Evolutionary conservation across 1,140 invertebrate genomes (phyloP), one percentile per base, ranked within the genome.

Genomic region (Eupeodes corollae): DNA sequence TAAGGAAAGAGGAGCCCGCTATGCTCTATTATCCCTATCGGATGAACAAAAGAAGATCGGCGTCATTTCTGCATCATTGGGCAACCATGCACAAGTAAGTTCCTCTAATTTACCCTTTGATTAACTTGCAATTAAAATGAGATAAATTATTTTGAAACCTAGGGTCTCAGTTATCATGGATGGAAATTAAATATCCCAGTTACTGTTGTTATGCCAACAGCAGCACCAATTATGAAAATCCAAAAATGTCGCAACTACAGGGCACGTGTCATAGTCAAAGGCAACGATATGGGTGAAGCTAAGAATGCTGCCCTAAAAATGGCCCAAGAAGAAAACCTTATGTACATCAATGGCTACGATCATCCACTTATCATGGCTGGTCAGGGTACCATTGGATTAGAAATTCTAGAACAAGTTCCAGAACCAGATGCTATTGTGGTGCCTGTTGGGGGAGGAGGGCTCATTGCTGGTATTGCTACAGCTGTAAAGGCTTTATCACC

Each of bases 191-290:
- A 77, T 6, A 84, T 96, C 39, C 83, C 87, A 0, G 84, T 91
- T 0, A 93, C 89, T 0, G 92, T 97, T 2, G 86, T 97, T 1
- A 96, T 96, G 92, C 92, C 92, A 0, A 79, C 83, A 12, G 77
- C 88, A 2, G 88, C 89, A 0, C 87, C 89, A 0, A 86, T 96
- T 37, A 95, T 95, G 89, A 97, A 97, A 71, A 84, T 96, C 38
- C 78, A 88, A 52, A 81, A 84, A 43, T 96, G 91, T 63, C 75
- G 79, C 41, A 80, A 83, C 46, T 88, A 81, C 59, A 87, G 88
- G 13, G 91, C 91, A 1, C 81, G 79, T 35, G 88, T 96, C 11
- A 77, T 95, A 12, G 79, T 95, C 3, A 72, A 84, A 14, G 92
- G 92, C 5, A 69, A 78, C 16, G 82, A 92, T 59, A 91, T 96